A percentile compares a stretch with the other conserved stretches of the same genome.
phyloP scores from a whole-genome alignment of 2,797 vertebrate genomes.

The Spheniscus humboldti region DNA sequence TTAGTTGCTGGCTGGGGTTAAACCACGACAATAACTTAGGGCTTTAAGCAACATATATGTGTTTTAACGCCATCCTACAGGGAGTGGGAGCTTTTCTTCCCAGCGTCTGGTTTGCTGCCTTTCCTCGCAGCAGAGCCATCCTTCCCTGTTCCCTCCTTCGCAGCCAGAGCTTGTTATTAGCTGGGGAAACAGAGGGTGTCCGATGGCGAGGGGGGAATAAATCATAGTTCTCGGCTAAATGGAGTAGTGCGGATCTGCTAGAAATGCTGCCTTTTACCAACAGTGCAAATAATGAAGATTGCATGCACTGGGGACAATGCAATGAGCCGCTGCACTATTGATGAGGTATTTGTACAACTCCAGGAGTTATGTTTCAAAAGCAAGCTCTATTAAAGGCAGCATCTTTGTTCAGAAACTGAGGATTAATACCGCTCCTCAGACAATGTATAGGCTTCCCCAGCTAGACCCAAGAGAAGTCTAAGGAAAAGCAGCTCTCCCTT shows the following conservation, averaged over 20 bases:
- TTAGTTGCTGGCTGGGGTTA: no score
- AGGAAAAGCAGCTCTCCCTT: not conserved
- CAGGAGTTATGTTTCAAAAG: slow-evolving; percentile 64
- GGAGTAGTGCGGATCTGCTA: slow-evolving; percentile 80
- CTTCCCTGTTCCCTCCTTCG: slow-evolving; percentile 13
- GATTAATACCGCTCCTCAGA: slow-evolving; percentile 53
- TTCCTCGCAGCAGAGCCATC: not conserved
- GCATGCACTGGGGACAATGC: slow-evolving; percentile 70
- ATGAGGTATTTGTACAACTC: slow-evolving; percentile 71
- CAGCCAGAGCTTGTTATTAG: slow-evolving; percentile 71
- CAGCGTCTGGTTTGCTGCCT: not conserved
- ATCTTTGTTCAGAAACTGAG: slow-evolving; percentile 41
- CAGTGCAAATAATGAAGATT: slow-evolving; percentile 76
- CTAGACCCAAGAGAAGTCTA: not conserved
- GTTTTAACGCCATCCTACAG: accelerated
- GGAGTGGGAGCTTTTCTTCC: not conserved
- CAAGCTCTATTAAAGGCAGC: slow-evolving; percentile 61
- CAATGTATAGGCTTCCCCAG: slow-evolving; percentile 14
- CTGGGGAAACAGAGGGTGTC: slow-evolving; percentile 71
- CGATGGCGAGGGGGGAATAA: slow-evolving; percentile 73
- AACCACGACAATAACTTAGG: not conserved
- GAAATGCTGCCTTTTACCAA: slow-evolving; percentile 72
- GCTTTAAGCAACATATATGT: accelerated
- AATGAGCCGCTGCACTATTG: slow-evolving; percentile 71
- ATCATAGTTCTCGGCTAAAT: slow-evolving; percentile 83